These are phyloP conservation scores for Vannuccia rotundouncinata DNA, from an alignment of 2,888 invertebrate genomes.

Conservation along the genomic window DNA sequence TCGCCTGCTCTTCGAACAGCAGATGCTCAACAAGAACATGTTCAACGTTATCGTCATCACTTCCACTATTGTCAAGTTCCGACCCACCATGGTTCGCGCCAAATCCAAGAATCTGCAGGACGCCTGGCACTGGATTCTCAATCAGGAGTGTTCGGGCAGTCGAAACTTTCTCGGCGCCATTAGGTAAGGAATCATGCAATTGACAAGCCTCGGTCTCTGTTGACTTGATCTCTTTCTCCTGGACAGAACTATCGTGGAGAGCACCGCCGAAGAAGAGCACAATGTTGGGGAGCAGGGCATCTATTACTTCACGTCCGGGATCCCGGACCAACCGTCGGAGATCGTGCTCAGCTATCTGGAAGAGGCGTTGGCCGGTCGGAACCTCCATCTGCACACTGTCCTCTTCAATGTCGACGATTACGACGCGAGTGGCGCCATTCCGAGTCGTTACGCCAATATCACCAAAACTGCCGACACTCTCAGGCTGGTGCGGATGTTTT, in stretches of 20 bases:
- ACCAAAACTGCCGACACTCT: constrained; percentile 53
- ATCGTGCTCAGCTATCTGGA: constrained; percentile 34
- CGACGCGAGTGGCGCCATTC: constrained; percentile 53
- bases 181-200: constrained; percentile 8
- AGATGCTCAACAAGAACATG: constrained; percentile 54
- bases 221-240: not conserved
- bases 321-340: constrained; percentile 51
- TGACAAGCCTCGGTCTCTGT: not conserved
- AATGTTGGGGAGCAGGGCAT: constrained; percentile 54
- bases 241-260: constrained; percentile 50
- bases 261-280: constrained; percentile 54
- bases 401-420: constrained; percentile 57
- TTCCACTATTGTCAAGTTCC: constrained; percentile 48
- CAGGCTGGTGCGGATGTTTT: no score
- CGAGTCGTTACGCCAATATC: constrained; percentile 56
- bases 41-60: constrained; percentile 57
- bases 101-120: constrained; percentile 52
- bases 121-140: constrained; percentile 56
- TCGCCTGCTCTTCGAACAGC: constrained; percentile 56
- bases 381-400: constrained; percentile 48
- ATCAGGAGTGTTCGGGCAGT: constrained; percentile 54
- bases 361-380: constrained; percentile 27
- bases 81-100: constrained; percentile 52
- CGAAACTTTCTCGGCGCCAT: constrained; percentile 54
- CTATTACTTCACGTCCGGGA: constrained; percentile 56